Evolutionary conservation across 2,113 vertebrate species (phyloP).

Genomic region (Gadus macrocephalus): DNA sequence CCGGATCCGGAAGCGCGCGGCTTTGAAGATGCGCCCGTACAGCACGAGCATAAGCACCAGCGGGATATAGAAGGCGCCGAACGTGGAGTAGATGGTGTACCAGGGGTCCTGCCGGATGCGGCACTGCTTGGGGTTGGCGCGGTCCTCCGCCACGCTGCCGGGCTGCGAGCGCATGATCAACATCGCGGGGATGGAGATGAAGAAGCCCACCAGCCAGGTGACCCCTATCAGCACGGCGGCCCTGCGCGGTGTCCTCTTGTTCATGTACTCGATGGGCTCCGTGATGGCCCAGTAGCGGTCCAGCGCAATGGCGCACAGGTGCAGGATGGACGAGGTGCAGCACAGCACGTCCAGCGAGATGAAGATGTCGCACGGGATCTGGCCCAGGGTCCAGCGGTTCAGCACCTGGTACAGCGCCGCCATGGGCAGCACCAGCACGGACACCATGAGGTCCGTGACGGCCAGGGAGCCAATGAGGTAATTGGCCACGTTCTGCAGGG

Average conservation of each 20-base stretch:
- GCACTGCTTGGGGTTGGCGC: constrained; percentile 84
- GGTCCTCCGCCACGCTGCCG: constrained; percentile 82
- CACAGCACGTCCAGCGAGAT: constrained; percentile 93
- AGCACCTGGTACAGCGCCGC: constrained; percentile 95
- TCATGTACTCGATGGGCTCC: constrained; percentile 92
- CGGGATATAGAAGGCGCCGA: constrained; percentile 95
- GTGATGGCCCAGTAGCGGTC: constrained; percentile 98
- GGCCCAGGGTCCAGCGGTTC: constrained; percentile 93
- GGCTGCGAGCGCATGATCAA: constrained; percentile 78
- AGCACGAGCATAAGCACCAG: constrained; percentile 90
- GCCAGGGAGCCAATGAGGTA: constrained; percentile 96
- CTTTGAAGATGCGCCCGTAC: constrained; percentile 92
- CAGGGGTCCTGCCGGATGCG: constrained; percentile 91
- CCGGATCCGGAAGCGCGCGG: constrained; percentile 90
- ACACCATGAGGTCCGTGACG: constrained; percentile 96
- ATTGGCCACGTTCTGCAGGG: constrained; percentile 94
- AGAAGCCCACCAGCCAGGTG: constrained; percentile 94
- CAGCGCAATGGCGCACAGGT: constrained; percentile 94
- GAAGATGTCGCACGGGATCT: constrained; percentile 92
- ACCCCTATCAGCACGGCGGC: constrained; percentile 90
- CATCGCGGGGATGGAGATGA: constrained; percentile 95
- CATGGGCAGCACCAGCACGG: constrained; percentile 97
- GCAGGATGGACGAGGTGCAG: constrained; percentile 96
- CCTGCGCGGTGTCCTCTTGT: constrained; percentile 88
- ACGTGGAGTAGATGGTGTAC: constrained; percentile 97